These are phyloP conservation scores for Matsumurasca onukii DNA, from an alignment of 1,140 invertebrate genomes.

Conservation along the genomic window DNA sequence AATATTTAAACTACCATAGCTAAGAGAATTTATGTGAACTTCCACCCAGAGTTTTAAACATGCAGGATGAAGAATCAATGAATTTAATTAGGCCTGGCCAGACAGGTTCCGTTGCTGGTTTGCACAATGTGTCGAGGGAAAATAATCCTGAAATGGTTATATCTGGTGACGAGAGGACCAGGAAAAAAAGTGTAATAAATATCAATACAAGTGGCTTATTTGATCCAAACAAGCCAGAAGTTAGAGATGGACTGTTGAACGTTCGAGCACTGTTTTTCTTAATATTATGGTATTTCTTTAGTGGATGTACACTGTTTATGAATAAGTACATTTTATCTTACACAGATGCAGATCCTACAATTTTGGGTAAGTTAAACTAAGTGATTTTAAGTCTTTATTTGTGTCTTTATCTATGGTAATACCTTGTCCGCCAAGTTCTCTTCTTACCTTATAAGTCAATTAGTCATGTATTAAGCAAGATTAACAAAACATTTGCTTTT, in stretches of 20 bases:
- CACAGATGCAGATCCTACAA: conserved; percentile 73
- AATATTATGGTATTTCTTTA: conserved; percentile 76
- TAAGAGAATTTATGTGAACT: too few relatives aligned
- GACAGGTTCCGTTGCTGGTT: not conserved
- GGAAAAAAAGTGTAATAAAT: conserved; percentile 33
- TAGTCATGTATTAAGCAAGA: not conserved
- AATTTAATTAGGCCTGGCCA: conserved; percentile 7
- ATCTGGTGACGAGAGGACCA: conserved; percentile 32
- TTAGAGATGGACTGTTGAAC: conserved; percentile 58
- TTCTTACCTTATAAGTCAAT: not conserved
- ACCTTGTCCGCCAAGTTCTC: too few relatives aligned
- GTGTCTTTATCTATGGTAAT: too few relatives aligned
- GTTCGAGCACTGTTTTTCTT: conserved; percentile 67
- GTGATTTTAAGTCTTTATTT: too few relatives aligned
- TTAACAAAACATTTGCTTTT: not conserved
- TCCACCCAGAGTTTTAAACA: too few relatives aligned
- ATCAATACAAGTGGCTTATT: conserved; percentile 17
- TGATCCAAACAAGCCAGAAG: conserved; percentile 19
- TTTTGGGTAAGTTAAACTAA: conserved; percentile 62
- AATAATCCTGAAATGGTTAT: conserved; percentile 3
- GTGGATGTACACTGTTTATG: conserved; percentile 75
- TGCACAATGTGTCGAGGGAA: conserved; percentile 9
- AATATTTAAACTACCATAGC: too few relatives aligned
- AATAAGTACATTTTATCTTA: conserved; percentile 83
- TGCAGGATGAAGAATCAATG: conserved; percentile 13